Evolutionary conservation across 2,113 vertebrate genomes (phyloP), one percentile per base, ranked within the genome.

Genomic region (Pholis gunnellus): DNA sequence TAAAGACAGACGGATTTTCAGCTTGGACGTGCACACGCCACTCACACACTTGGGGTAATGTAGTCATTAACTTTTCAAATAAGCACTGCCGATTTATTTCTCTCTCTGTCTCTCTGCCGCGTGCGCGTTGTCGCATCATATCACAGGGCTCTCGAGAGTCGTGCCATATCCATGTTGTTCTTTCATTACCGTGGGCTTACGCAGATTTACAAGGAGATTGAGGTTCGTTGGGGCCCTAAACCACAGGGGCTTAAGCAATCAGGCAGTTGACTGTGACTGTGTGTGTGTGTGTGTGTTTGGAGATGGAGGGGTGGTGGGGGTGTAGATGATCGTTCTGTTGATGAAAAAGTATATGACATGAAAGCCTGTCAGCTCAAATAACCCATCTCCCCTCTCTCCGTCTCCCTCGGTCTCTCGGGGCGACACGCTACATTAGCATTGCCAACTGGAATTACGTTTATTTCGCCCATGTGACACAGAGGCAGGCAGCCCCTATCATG

Each of bases 141-240:
- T 86, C 75, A 66, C 25, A 36, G 38, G 66, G 25, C 88, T 85
- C 89, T 31, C 42, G 71, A 81, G 83, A 78, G 60, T 56, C 56
- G 59, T 40, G 78, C 72, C 78, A 81, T 79, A 84, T 84, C 84
- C 57, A 75, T 91, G 87, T 91, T 92, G 90, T 90, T 86, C 86
- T 92, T 92, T 91, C 90, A 92, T 93, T 93, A 91, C 70, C 22
- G 25, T 46, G 2, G 88, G 90, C 78, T 90, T 85, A 89, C 61
- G 71, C 40, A 91, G 90, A 88, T 88, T 91, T 86, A 88, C 81
- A 81, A 76, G 87, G 79, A 88, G 91, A 92, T 88, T 71, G 83
- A 81, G 68, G 85, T 82, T 84, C 69, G 72, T 64, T 56, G 63
- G 36, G 66, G 68, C 83, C 67, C 81, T 84, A 87, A 87, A 86